These are phyloP conservation scores for Cephus cinctus DNA, from an alignment of 1,140 invertebrate species.

Conservation along the genomic window DNA sequence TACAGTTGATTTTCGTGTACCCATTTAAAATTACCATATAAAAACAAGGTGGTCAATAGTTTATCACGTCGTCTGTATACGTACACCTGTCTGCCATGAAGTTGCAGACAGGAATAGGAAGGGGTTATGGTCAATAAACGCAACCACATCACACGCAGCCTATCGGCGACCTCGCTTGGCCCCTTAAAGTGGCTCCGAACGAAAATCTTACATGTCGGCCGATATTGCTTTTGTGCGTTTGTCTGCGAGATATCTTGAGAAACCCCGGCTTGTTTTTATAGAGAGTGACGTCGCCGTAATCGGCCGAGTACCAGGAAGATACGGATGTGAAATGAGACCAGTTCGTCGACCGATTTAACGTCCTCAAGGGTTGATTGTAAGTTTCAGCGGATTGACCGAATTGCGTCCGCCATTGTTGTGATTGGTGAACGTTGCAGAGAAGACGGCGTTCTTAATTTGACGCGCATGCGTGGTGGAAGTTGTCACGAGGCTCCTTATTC, in stretches of 20 bases:
- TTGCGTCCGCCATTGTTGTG: constrained; percentile 48
- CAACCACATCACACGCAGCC: constrained; percentile 53
- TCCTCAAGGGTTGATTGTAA: constrained; percentile 20
- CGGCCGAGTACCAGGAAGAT: background rate
- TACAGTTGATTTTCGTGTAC: too few relatives aligned
- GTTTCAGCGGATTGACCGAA: constrained; percentile 37
- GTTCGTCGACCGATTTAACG: constrained; percentile 6
- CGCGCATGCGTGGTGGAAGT: constrained; percentile 28
- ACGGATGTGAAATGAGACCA: constrained; percentile 14
- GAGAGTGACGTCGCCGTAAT: background rate
- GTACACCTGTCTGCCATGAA: constrained; percentile 26
- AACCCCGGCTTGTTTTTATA: constrained; percentile 9
- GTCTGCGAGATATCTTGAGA: constrained; percentile 25
- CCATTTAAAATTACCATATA: too few relatives aligned
- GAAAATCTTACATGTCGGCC: constrained; percentile 51
- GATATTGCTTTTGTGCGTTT: constrained; percentile 39
- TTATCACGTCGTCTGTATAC: too few relatives aligned
- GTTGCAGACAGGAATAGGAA: constrained; percentile 43
- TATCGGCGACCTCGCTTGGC: constrained; percentile 49
- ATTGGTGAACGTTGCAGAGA: background rate
- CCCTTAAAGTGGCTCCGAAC: constrained; percentile 47
- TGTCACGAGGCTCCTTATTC: constrained; percentile 19
- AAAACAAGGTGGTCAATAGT: too few relatives aligned
- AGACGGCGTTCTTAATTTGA: constrained; percentile 32
- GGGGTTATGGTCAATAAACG: constrained; percentile 58